Conservation (phyloP, 1,140 invertebrate genomes). For the Schlechtendalia chinensis region DNA sequence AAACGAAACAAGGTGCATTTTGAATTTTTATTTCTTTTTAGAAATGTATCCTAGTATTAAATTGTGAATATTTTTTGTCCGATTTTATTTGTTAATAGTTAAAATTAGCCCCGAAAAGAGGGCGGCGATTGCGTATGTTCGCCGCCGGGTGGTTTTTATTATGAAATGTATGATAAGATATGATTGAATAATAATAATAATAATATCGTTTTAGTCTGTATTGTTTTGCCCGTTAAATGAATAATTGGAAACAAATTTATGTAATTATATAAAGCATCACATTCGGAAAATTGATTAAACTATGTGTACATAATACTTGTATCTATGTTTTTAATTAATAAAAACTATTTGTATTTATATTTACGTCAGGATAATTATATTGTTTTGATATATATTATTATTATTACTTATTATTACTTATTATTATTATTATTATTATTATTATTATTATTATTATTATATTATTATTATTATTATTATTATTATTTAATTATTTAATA, state of each 20-base stretch:
- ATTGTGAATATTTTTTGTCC: conserved; percentile 46
- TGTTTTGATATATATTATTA: conserved; percentile 45
- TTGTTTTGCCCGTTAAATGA: conserved; percentile 16
- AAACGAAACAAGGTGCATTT: conserved; percentile 49
- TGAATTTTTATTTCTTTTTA: conserved; percentile 49
- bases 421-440: conserved; percentile 39
- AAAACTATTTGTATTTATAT: conserved; percentile 48
- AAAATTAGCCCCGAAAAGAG: conserved; percentile 1
- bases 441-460: conserved; percentile 45
- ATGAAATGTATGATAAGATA: conserved; percentile 11
- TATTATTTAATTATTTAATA: conserved; percentile 37
- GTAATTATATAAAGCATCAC: conserved; percentile 26
- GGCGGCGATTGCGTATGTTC: not conserved
- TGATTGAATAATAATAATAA: conserved; percentile 13
- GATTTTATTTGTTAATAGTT: conserved; percentile 40
- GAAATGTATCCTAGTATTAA: conserved; percentile 46
- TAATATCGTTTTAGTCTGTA: too few relatives aligned
- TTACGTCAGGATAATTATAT: conserved; percentile 40
- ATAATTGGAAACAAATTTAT: conserved; percentile 18
- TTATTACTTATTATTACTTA: conserved; percentile 32
- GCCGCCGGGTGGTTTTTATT: conserved; percentile 29
- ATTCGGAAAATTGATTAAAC: conserved; percentile 37
- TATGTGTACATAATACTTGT: conserved; percentile 43
- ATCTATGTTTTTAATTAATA: conserved; percentile 47
- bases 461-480: conserved; percentile 46